Conservation (phyloP, 2,888 invertebrate genomes). For the Hirtodrosophila duncani region DNA sequence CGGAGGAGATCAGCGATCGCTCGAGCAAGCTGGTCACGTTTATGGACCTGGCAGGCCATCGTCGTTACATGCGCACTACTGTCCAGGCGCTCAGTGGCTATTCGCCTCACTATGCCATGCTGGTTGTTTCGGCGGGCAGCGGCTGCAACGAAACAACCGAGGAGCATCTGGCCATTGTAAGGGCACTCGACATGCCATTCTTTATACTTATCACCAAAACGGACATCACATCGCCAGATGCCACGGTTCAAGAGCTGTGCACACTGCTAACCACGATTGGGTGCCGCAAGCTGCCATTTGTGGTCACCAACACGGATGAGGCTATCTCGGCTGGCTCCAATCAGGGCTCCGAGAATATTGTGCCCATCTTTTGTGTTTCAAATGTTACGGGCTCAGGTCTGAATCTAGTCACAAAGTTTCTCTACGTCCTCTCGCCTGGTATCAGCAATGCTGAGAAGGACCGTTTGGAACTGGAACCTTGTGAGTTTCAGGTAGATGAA, state of each 20-base stretch:
- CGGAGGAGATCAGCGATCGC: constrained; percentile 94
- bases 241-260: constrained; percentile 81
- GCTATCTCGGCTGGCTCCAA: constrained; percentile 85
- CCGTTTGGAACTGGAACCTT: constrained; percentile 85
- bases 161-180: constrained; percentile 92
- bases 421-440: constrained; percentile 88
- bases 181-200: constrained; percentile 91
- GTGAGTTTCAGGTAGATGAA: constrained; percentile 96
- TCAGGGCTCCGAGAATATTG: constrained; percentile 82
- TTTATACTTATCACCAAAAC: constrained; percentile 96
- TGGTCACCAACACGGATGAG: constrained; percentile 84
- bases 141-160: constrained; percentile 90
- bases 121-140: constrained; percentile 89
- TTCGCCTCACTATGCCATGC: constrained; percentile 93
- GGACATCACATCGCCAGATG: constrained; percentile 85
- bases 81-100: constrained; percentile 96
- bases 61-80: constrained; percentile 96
- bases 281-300: constrained; percentile 82
- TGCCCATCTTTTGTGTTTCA: constrained; percentile 92
- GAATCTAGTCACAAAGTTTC: constrained; percentile 89
- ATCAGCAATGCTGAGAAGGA: constrained; percentile 83
- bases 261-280: constrained; percentile 83
- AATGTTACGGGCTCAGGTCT: constrained; percentile 93
- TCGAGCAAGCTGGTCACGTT: constrained; percentile 96
- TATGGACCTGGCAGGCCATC: constrained; percentile 96